phyloP scores from a whole-genome alignment of 2,888 invertebrate genomes.

The Pedicia rivosa region DNA sequence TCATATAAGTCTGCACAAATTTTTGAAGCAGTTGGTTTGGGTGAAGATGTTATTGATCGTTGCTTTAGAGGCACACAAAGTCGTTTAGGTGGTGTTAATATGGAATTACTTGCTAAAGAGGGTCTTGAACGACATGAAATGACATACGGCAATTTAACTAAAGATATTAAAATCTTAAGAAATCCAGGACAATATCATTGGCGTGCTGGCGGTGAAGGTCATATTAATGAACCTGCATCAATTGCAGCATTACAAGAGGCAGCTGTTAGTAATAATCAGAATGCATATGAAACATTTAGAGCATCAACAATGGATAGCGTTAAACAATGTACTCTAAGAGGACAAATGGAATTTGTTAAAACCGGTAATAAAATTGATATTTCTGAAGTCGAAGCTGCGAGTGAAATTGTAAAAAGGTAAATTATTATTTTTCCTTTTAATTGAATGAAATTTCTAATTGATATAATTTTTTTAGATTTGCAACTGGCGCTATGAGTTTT shows the following conservation, averaged over 20 bases:
- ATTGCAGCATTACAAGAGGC: constrained; percentile 69
- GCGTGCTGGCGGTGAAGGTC: constrained; percentile 94
- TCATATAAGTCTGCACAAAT: constrained; percentile 99
- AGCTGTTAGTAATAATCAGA: constrained; percentile 57
- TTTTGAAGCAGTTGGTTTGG: constrained; percentile 94
- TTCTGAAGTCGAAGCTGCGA: constrained; percentile 80
- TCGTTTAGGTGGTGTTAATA: constrained; percentile 72
- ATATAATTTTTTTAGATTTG: no score
- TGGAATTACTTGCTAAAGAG: constrained; percentile 77
- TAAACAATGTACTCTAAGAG: constrained; percentile 74
- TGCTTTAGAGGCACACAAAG: constrained; percentile 73
- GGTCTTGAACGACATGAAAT: constrained; percentile 64
- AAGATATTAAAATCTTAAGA: constrained; percentile 48
- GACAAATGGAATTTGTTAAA: constrained; percentile 76
- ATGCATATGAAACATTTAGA: constrained; percentile 71
- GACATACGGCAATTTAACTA: constrained; percentile 42
- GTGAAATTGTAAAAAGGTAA: constrained; percentile 89
- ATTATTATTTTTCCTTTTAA: constrained; percentile 45
- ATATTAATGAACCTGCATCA: constrained; percentile 88
- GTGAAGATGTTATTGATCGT: constrained; percentile 80
- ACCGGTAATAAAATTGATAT: constrained; percentile 66
- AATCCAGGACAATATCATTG: constrained; percentile 94
- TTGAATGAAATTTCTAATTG: no score
- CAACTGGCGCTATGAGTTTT: constrained; percentile 84
- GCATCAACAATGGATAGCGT: constrained; percentile 79